Evolutionary conservation across 2,113 vertebrate genomes (phyloP), one percentile per base, ranked within the genome.

Genomic region (Oryzias celebensis): DNA sequence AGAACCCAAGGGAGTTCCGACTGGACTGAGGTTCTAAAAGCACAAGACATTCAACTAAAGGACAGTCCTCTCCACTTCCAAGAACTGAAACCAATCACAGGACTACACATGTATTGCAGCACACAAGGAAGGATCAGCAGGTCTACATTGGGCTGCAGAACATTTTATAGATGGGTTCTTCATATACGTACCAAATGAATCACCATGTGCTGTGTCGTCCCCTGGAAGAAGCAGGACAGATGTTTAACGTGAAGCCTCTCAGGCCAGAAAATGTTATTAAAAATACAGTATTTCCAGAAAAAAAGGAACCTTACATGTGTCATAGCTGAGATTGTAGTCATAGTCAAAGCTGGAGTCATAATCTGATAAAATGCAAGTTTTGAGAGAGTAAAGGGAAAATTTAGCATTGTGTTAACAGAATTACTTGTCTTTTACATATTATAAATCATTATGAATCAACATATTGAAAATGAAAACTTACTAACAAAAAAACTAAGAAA

Each of bases 271-370:
- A 52, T 4, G n/a, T 54, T 0, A 14, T 3, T 2, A 13, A 50
- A 15, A 50, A 10, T 0, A 17, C 1, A 63, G 3, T 46, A 7
- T 15, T 14, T 7, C 3, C 2, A 50, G 4, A 3, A 14, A 26
- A 26, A 26, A 10, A 23, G 13, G 13, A 28, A 47, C 81, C 91
- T 89, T 82, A 92, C 91, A 88, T n/a, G 80, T 28, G 14, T 89
- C 88, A 28, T 88, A 91, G 80, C 54, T 83, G 64, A 88, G 82
- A 23, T 92, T 85, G 13, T 88, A 90, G 74, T 91, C 91, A 5
- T 89, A 89, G 62, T 91, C 89, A 44, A 87, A 89, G 1, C 85
- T 86, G 23, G 81, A 75, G 16, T 91, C 90, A 24, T 85, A 90
- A 47, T 91, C 91, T 92, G 68, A 5, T 28, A 73, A 80, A 17